Evolutionary conservation across 2,888 invertebrate species (phyloP).

Genomic region (Orthonychiurus folsomi): DNA sequence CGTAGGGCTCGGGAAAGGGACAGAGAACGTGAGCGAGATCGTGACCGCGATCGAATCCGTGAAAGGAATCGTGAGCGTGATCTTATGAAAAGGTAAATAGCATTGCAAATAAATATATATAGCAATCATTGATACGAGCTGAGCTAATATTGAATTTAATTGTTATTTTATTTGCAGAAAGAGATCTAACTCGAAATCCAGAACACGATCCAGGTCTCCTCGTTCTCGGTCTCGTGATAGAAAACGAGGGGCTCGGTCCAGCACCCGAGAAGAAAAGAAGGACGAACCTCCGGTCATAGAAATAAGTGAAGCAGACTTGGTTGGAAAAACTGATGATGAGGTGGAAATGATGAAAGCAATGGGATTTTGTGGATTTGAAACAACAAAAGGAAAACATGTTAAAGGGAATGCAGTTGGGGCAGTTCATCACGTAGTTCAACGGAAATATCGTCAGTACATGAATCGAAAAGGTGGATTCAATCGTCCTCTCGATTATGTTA

Average conservation of each 20-base stretch:
- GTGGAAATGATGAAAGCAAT: conserved; percentile 91
- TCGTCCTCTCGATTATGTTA: conserved; percentile 92
- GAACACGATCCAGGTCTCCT: neutral
- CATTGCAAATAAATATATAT: neutral
- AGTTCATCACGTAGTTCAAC: conserved; percentile 88
- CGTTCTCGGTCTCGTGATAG: conserved; percentile 3
- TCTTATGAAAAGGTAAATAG: neutral
- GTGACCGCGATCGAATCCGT: neutral
- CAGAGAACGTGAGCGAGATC: neutral
- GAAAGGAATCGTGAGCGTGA: neutral
- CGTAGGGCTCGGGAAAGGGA: neutral
- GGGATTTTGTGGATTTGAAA: conserved; percentile 94
- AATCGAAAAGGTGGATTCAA: conserved; percentile 99
- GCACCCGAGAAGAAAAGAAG: conserved; percentile 14
- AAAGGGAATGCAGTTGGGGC: conserved; percentile 88
- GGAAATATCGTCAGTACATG: conserved; percentile 98
- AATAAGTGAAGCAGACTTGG: conserved; percentile 64
- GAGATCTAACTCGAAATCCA: neutral
- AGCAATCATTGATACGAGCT: too few relatives aligned
- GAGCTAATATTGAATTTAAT: too few relatives aligned
- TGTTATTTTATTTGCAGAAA: too few relatives aligned
- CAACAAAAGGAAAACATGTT: conserved; percentile 93
- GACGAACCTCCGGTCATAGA: conserved; percentile 42
- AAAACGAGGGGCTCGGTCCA: conserved; percentile 1
- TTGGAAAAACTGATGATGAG: conserved; percentile 82